Evolutionary conservation across 2,888 invertebrate species (phyloP).

Genomic region (Agrochola macilenta): DNA sequence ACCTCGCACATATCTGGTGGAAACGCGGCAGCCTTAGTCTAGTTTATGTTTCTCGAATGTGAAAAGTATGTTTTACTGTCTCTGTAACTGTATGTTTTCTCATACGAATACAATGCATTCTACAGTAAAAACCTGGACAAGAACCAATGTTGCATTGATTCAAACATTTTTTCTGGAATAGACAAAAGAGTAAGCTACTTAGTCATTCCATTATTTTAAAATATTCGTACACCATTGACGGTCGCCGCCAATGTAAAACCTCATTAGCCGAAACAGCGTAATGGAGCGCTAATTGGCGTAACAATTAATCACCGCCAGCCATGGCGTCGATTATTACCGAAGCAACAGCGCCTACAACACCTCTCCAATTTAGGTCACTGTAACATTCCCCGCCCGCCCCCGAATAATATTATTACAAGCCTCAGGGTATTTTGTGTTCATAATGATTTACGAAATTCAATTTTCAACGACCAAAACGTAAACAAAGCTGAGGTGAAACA

Average conservation of each 20-base stretch:
- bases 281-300: constrained; percentile 60
- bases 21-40: background rate
- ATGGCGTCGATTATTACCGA: constrained; percentile 47
- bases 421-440: constrained; percentile 12
- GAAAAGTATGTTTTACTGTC: background rate
- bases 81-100: too few species aligned
- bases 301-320: constrained; percentile 60
- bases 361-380: constrained; percentile 58
- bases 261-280: constrained; percentile 52
- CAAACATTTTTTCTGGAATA: background rate
- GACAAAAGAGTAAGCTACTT: background rate
- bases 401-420: constrained; percentile 48
- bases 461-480: constrained; percentile 38
- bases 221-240: constrained; percentile 10
- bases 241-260: constrained; percentile 24
- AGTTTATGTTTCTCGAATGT: constrained; percentile 10
- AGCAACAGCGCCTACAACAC: constrained; percentile 41
- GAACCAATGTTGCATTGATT: background rate
- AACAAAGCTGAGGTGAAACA: constrained; percentile 47
- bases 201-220: constrained; percentile 1
- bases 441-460: constrained; percentile 38
- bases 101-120: background rate
- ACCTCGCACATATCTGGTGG: too few species aligned
- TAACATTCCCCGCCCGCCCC: constrained; percentile 10
- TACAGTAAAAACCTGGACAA: background rate